These are phyloP conservation scores for Bovichtus variegatus DNA, from an alignment of 2,797 vertebrate genomes.

Conservation along the genomic window DNA sequence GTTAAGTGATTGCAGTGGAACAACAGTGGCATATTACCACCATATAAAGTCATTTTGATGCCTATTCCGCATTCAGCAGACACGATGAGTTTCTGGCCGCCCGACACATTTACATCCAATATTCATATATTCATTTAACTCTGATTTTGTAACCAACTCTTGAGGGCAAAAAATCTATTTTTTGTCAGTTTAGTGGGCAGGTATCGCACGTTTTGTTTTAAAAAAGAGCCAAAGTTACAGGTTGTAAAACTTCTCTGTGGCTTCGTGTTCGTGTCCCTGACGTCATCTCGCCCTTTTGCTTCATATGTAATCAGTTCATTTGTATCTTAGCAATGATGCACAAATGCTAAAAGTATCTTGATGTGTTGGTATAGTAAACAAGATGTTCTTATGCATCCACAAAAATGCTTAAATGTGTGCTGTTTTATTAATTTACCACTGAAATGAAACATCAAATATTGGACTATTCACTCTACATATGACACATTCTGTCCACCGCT, in stretches of 20 bases:
- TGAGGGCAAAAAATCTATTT: neutral
- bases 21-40: neutral
- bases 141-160: no score
- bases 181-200: neutral
- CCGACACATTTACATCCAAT: neutral
- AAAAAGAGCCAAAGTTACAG: no score
- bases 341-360: no score
- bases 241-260: no score
- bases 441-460: slow-evolving; percentile 9
- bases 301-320: no score
- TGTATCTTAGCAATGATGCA: no score
- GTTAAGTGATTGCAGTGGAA: neutral
- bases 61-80: neutral
- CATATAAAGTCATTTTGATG: neutral
- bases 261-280: no score
- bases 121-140: neutral
- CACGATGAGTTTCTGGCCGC: neutral
- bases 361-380: no score
- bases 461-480: neutral
- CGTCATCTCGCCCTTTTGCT: no score
- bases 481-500: slow-evolving; percentile 20
- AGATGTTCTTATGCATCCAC: slow-evolving; percentile 1
- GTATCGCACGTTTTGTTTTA: no score
- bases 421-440: slow-evolving; percentile 51
- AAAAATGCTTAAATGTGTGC: neutral